phyloP scores from a whole-genome alignment of 2,888 invertebrate genomes.

The Eupithecia centaureata region DNA sequence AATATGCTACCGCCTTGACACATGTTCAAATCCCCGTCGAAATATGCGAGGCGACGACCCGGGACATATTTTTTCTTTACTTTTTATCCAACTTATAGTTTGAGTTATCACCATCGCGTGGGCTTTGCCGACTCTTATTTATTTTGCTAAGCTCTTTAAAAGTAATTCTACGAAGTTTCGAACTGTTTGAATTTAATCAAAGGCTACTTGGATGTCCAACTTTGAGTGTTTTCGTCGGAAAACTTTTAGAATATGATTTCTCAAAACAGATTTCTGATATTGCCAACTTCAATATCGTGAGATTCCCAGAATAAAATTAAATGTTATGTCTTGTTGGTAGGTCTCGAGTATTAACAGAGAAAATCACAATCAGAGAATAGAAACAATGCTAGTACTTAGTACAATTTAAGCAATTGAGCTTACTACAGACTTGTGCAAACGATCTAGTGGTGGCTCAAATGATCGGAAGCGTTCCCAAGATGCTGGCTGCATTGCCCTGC shows the following conservation, averaged over 20 bases:
- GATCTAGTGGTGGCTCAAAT: too few species aligned
- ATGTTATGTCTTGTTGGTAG: slow-evolving; percentile 3
- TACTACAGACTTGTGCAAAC: too few species aligned
- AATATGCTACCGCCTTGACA: slow-evolving; percentile 68
- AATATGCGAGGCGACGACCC: slow-evolving; percentile 63
- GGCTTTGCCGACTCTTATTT: slow-evolving; percentile 22
- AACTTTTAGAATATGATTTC: slow-evolving; percentile 13
- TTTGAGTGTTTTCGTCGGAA: slow-evolving; percentile 10
- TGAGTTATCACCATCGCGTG: slow-evolving; percentile 45
- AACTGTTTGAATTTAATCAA: slow-evolving; percentile 29
- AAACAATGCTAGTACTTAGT: too few species aligned
- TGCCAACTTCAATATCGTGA: slow-evolving; percentile 3
- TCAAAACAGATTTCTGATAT: slow-evolving; percentile 7
- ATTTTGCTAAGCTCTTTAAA: slow-evolving; percentile 32
- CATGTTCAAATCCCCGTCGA: slow-evolving; percentile 64
- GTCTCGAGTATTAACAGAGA: slow-evolving; percentile 26
- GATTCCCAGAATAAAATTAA: slow-evolving; percentile 1
- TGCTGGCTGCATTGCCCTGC: too few species aligned
- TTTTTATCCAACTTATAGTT: slow-evolving; percentile 43
- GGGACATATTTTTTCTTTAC: slow-evolving; percentile 56
- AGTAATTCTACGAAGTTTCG: slow-evolving; percentile 31
- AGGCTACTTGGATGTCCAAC: slow-evolving; percentile 13
- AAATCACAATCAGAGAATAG: too few species aligned
- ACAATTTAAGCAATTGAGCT: too few species aligned
- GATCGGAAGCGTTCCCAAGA: too few species aligned